Base-by-base conservation (phyloP, 2,797 vertebrate genomes). In the Sternarchorhynchus goeldii region DNA sequence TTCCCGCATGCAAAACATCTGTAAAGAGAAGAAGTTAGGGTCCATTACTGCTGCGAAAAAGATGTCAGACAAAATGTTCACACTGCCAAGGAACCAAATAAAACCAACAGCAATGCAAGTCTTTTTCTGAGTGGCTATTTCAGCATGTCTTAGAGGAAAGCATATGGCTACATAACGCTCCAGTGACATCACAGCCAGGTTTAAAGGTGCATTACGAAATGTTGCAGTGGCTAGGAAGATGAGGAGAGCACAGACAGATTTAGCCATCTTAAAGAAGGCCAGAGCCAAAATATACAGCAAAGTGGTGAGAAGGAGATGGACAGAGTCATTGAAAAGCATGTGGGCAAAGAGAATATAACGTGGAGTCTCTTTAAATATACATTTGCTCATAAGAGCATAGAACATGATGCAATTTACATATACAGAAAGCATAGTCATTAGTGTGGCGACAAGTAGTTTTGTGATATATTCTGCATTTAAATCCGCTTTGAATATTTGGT, bases 81-180 rank as follows among this genome's bases (percentile, higher is more conserved):
- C 12, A 1, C 17, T 84, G 68, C 86, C 60, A 1, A 88, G 5
- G 0, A 69, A 18, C 90, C 91, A 92, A 14, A 89, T 53, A 1
- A 78, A 31, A 18, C 45, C 1, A 0, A 92, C 25, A 0, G 81
- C 77, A 10, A 79, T 3, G 0, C 0, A 55, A 2, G 90, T 91
- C 36, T 76, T 89, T 55, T 77, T 88, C 6, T 78, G 73, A 31
- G 86, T 91, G 79, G 86, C 62, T 20, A 93, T 81, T 32, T 73
- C 6, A n/a, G 78, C 56, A 4, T 92, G 88, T 14, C 85, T 89
- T 75, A 92, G 83, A 3, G 91, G 89, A 70, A 82, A 87, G 60
- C 90, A 90, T 56, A 93, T 87, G 17, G 91, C 90, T 5, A 91
- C 85, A 21, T 85, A 93, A 10, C 89, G 88, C 81, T 93, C 92